phyloP scores from a whole-genome alignment of 2,113 vertebrate genomes.

The Hydropotes inermis region DNA sequence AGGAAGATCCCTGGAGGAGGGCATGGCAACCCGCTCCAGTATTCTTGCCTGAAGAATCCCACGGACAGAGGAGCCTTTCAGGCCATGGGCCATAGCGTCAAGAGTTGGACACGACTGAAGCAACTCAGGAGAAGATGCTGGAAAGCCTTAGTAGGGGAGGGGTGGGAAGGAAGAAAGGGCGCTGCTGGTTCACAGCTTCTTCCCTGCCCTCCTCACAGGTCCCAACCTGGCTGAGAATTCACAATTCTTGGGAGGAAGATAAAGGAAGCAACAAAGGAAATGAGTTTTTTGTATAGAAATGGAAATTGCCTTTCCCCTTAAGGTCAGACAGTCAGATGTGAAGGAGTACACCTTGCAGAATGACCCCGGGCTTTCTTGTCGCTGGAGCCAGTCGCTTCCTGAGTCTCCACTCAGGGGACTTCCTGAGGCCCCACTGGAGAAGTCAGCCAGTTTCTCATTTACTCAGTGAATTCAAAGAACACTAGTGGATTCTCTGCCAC shows the following conservation, averaged over 20 bases:
- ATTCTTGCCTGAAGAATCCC: background rate
- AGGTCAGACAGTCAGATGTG: background rate
- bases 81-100: background rate
- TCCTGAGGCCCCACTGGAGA: background rate
- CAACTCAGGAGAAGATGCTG: background rate
- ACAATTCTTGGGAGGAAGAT: background rate
- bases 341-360: background rate
- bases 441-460: background rate
- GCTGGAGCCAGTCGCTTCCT: background rate
- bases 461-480: background rate
- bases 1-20: background rate
- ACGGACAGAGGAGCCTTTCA: background rate
- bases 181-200: background rate
- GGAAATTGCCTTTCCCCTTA: background rate
- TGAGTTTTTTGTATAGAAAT: background rate
- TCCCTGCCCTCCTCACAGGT: background rate
- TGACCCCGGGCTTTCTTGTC: background rate
- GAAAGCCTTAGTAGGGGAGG: fast-evolving
- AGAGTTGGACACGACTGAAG: background rate
- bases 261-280: constrained; percentile 7
- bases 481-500: background rate
- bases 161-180: background rate
- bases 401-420: background rate
- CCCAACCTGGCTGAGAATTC: background rate
- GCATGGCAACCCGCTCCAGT: background rate